Evolutionary conservation across 2,888 invertebrate species (phyloP), one percentile per base, ranked within the genome.

Genomic region (Callyntrura sp.): DNA sequence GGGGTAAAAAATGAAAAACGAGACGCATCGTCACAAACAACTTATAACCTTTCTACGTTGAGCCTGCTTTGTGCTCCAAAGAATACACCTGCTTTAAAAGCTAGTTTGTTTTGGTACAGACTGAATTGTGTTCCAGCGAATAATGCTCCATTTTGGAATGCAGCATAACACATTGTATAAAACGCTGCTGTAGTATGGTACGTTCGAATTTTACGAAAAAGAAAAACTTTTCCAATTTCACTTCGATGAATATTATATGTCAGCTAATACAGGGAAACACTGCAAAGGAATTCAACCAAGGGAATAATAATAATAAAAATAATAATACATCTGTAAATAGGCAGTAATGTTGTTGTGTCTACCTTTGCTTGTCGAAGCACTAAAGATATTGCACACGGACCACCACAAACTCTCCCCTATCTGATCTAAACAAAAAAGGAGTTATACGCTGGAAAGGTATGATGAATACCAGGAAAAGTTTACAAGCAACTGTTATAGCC

Each of bases 211-310:
- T 45, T 51, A 60, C n/a, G 48, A 25, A 79, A 20, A 57, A 35
- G 35, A 83, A 83, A 62, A 85, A 86, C 51, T 78, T 86, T 86
- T 79, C 65, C 78, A 86, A 86, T 79, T 86, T 86, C 65, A 28
- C 35, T 79, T 57, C 86, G 35, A 86, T 86, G 86, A 86, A 86
- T 86, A 86, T 86, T 86, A 79, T 45, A 86, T 86, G 45, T 17
- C n/a, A 68, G 35, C 43, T n/a, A 70, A 70, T 70, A 43, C 1
- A 1, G 25, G 20, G 4, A 70, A 45, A 45, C 20, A 17, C 43
- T 17, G 45, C 17, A n/a, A 9, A 68, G 14, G 14, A 70, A 70
- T 70, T 70, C 45, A 20, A 45, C 45, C 25, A 45, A 20, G 0
- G 17, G 8, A 35, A 68, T 68, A n/a, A 68, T n/a, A n/a, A n/a